A percentile compares a stretch with the other conserved stretches of the same genome.
Conservation (phyloP, 2,888 invertebrate genomes). For the Trichopria drosophilae region DNA sequence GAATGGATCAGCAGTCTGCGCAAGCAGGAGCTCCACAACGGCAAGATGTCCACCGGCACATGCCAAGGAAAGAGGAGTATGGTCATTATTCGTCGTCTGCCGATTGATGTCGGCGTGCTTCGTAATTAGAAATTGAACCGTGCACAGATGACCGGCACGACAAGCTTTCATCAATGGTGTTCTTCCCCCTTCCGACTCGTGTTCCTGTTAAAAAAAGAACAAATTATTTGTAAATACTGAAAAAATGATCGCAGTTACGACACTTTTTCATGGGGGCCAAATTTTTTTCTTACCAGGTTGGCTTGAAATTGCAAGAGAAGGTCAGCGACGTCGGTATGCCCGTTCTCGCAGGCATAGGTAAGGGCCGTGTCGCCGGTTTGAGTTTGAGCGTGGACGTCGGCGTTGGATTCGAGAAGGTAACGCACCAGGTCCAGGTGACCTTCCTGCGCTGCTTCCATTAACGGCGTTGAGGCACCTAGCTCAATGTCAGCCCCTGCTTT, state of each 20-base stretch:
- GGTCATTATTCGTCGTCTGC: constrained; percentile 92
- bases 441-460: constrained; percentile 99
- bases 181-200: constrained; percentile 94
- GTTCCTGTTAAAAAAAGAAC: constrained; percentile 66
- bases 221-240: constrained; percentile 5
- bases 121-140: constrained; percentile 91
- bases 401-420: constrained; percentile 81
- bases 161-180: constrained; percentile 99
- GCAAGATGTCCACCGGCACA: constrained; percentile 95
- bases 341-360: constrained; percentile 98
- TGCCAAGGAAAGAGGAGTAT: constrained; percentile 93
- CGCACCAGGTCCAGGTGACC: constrained; percentile 92
- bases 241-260: neutral
- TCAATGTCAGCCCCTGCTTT: constrained; percentile 94
- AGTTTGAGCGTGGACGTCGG: constrained; percentile 91
- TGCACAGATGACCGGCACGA: constrained; percentile 92
- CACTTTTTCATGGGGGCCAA: too few species aligned
- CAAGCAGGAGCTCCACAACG: constrained; percentile 88
- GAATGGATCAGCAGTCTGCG: constrained; percentile 91
- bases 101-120: constrained; percentile 85
- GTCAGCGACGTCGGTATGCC: constrained; percentile 96
- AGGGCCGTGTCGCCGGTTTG: constrained; percentile 95
- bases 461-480: constrained; percentile 91
- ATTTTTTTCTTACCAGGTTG: constrained; percentile 66
- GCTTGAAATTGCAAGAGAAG: constrained; percentile 88